A percentile compares a stretch with the other conserved stretches of the same genome.
Conservation (phyloP, 2,888 invertebrate species). For the Hylaea fasciaria region DNA sequence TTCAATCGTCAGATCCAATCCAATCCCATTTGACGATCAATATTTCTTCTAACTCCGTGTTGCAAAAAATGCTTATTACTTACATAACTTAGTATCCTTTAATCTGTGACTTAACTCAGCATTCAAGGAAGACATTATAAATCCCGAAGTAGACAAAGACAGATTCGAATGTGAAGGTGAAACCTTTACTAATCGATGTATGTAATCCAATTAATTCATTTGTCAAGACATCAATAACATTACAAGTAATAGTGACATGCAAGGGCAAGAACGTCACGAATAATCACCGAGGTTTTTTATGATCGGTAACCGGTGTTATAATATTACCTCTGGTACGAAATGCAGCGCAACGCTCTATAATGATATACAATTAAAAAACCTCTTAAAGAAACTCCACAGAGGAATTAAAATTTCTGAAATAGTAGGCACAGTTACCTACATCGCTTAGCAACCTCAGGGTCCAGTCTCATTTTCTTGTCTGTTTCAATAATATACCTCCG, state of each 20-base stretch:
- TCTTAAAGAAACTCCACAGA: no score
- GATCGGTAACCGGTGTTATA: no score
- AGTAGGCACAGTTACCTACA: no score
- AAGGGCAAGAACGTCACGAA: conserved; percentile 66
- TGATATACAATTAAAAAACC: no score
- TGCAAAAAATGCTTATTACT: conserved; percentile 9
- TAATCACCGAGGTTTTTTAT: conserved; percentile 26
- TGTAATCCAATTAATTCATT: conserved; percentile 48
- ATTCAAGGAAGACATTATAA: conserved; percentile 8
- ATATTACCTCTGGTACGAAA: no score
- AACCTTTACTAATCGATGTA: conserved; percentile 24
- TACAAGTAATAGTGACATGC: conserved; percentile 41
- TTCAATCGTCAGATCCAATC: conserved; percentile 11
- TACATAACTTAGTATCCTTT: neutral
- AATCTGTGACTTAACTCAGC: neutral
- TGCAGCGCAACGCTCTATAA: no score
- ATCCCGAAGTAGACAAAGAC: conserved; percentile 11
- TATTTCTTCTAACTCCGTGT: conserved; percentile 6
- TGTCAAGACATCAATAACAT: conserved; percentile 58
- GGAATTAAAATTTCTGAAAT: no score
- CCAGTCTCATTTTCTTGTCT: no score
- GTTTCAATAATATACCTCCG: no score
- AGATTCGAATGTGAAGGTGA: conserved; percentile 23
- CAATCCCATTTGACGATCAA: conserved; percentile 11
- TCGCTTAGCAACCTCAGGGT: no score